Evolutionary conservation across 2,888 invertebrate genomes (phyloP).

Genomic region (Urechis unicinctus): DNA sequence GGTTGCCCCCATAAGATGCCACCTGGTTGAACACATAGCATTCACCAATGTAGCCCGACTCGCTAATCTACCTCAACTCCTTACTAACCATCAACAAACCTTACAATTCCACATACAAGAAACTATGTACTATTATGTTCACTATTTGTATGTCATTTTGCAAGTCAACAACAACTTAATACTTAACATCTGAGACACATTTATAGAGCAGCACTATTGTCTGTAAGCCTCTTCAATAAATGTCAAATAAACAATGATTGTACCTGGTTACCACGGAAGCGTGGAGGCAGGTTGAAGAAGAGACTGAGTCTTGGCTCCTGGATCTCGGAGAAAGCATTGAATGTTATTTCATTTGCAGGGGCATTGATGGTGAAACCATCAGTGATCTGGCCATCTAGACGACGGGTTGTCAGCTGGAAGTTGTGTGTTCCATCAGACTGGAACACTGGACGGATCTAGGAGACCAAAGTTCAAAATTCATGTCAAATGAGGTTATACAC

Average conservation of each 20-base stretch:
- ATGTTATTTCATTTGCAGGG: conserved; percentile 50
- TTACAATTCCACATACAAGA: too few species aligned
- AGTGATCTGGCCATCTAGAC: conserved; percentile 38
- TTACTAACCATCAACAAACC: too few species aligned
- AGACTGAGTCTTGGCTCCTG: conserved; percentile 39
- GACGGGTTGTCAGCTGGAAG: conserved; percentile 45
- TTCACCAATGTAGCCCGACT: too few species aligned
- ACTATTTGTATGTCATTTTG: too few species aligned
- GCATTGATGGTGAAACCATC: conserved; percentile 47
- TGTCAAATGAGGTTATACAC: background rate
- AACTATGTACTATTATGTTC: too few species aligned
- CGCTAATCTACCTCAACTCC: too few species aligned
- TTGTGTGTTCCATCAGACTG: conserved; percentile 37
- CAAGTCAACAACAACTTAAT: too few species aligned
- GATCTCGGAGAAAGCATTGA: conserved; percentile 35
- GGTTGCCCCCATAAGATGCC: conserved; percentile 77
- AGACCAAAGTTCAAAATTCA: too few species aligned
- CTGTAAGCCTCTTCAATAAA: too few species aligned
- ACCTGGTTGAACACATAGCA: conserved; percentile 56
- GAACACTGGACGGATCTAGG: conserved; percentile 35
- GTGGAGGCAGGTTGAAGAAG: conserved; percentile 38
- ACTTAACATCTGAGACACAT: too few species aligned
- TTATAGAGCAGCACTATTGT: too few species aligned
- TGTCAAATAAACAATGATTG: background rate
- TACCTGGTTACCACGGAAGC: conserved; percentile 43